Base-by-base conservation (phyloP, 2,113 vertebrate genomes). In the Ammodytes dubius region DNA sequence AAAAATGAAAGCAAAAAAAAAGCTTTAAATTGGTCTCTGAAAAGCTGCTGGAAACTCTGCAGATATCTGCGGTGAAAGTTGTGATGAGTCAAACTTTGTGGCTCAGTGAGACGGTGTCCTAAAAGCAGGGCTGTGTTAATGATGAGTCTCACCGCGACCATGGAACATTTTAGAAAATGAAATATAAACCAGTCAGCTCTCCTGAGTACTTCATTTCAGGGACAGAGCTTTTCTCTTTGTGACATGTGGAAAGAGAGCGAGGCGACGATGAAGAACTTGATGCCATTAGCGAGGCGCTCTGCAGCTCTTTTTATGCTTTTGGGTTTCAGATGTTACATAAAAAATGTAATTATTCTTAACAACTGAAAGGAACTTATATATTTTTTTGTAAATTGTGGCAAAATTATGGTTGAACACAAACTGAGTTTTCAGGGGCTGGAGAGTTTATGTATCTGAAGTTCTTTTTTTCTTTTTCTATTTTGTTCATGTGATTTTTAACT, bases 351-450 rank as follows among this genome's bases (percentile, higher is more conserved):
- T 27, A 27, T 27, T 27, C 27, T 27, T 1, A 27, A 83, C 81
- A 95, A 95, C 95, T 95, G 96, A 97, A 95, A 94, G 96, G 96
- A 96, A 96, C 94, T 95, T 95, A 93, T 95, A 14, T 92, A 82
- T 95, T 97, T 96, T 27, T 97, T 97, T 96, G 95, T 98, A 97
- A 97, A 95, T 96, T 96, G 96, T 97, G 96, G 96, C 95, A 81
- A 70, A 96, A 95, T 79, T 95, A 96, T 96, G 93, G 95, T 95
- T 96, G 94, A 95, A 96, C 89, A 80, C 74, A 78, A 75, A 67
- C 56, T 27, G 46, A 61, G 85, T 94, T 95, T 96, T 96, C 95
- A 95, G 95, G 75, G 82, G 94, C 95, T 95, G 95, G 52, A 96
- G 95, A 97, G 95, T 95, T 97, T 98, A 98, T 99, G 99, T 99